Conservation (phyloP, 2,113 vertebrate species). For the Microtus ochrogaster region DNA sequence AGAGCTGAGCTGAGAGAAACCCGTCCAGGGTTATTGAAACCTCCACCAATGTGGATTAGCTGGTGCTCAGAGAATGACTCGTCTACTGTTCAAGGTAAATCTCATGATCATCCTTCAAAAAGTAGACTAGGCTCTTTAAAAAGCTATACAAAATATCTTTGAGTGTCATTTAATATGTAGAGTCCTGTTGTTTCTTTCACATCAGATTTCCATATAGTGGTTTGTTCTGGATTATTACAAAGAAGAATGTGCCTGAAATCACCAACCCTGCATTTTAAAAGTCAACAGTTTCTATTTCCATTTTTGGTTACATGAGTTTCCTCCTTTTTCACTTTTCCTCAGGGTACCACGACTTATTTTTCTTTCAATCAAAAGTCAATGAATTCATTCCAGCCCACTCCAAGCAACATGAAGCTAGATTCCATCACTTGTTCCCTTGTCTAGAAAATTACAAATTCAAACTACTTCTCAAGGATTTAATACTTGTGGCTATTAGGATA, state of each 20-base stretch:
- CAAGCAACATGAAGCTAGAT: not conserved
- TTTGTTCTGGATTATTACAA: not conserved
- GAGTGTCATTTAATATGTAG: not conserved
- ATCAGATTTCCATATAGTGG: not conserved
- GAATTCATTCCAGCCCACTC: not conserved
- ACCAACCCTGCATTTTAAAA: not conserved
- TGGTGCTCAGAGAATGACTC: not conserved
- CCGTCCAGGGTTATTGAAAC: not conserved
- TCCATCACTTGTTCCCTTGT: not conserved
- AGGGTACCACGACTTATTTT: not conserved
- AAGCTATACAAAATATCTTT: not conserved
- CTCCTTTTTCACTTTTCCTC: not conserved
- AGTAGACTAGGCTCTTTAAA: not conserved
- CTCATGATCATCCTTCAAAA: not conserved
- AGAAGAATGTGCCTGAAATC: not conserved
- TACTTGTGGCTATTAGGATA: not conserved
- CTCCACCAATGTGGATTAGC: not conserved
- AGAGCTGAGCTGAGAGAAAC: not conserved
- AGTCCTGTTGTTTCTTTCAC: not conserved
- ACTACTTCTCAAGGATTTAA: not conserved
- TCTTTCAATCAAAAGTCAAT: conserved; percentile 36
- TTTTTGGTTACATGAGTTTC: not conserved
- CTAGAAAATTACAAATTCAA: not conserved
- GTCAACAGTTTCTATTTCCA: conserved; percentile 14
- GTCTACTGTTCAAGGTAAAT: not conserved